phyloP scores from a whole-genome alignment of 2,113 vertebrate genomes.

The Phalacrocorax carbo region DNA sequence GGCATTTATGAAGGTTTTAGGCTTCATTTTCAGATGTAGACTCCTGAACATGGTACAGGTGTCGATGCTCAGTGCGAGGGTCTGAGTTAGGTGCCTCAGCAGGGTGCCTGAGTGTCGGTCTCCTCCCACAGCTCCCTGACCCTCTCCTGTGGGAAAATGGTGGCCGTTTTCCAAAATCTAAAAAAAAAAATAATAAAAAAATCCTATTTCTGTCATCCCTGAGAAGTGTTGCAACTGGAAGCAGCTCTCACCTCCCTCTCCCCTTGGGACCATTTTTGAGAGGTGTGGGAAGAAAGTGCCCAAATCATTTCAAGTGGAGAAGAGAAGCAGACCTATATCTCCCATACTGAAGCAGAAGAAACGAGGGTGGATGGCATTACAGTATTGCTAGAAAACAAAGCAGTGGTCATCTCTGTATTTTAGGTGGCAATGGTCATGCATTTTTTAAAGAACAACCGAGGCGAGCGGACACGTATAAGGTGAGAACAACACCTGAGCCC shows the following conservation, averaged over 20 bases:
- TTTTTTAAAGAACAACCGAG: neutral
- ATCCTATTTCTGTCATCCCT: neutral
- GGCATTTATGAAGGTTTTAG: neutral
- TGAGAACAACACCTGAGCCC: neutral
- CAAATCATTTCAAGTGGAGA: neutral
- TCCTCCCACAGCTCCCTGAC: neutral
- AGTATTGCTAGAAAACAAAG: neutral
- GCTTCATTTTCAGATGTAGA: neutral
- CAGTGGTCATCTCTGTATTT: neutral
- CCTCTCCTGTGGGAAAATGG: neutral
- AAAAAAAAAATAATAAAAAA: neutral
- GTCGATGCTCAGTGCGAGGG: neutral
- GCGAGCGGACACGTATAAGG: fast-evolving
- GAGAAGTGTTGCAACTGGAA: neutral
- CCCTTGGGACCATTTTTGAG: neutral
- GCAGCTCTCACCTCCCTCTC: neutral
- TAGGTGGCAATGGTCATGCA: fast-evolving
- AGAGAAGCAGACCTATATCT: neutral
- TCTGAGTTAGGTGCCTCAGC: neutral
- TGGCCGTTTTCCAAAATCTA: too few species aligned
- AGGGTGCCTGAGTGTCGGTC: fast-evolving
- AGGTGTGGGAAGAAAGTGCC: neutral
- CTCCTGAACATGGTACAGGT: neutral
- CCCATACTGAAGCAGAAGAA: neutral
- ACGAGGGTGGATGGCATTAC: fast-evolving